Base-by-base conservation (phyloP, 2,888 invertebrate species). In the Hirtodrosophila alboralis region DNA sequence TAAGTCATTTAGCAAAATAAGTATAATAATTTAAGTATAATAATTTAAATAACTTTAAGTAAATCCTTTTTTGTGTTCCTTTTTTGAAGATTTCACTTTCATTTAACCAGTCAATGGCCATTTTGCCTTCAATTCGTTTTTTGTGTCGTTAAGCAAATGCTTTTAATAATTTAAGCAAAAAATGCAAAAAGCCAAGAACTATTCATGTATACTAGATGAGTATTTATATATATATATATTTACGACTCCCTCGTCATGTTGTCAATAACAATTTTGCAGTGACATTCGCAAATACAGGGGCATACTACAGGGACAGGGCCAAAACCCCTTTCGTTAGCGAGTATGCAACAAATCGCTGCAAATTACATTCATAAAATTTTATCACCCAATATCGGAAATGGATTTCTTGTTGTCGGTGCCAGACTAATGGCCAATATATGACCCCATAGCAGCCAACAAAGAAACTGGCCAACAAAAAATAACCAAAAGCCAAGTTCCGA, bases 301-400 rank as follows among this genome's bases (percentile, higher is more conserved):
- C 18, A 23, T 3, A 1, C 1, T 18, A 23, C 28, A 12, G 30
- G 13, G 28, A 36, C 16, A 10, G 28, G n/a, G n/a, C n/a, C 30
- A 40, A 31, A 40, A 56, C 60, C 76, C 74, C 53, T 36, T 60
- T 53, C 40, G 31, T 1, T n/a, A 13, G 40, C 21, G 70, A 64
- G 61, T 65, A 71, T 69, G 69, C 80, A 84, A 83, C 83, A 83
- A 83, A 83, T 83, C 86, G 85, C 87, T 81, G 84, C 86, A 86
- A 83, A 83, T 83, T 86, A 66, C 84, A 69, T 67, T 60, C 84
- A 84, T 83, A 83, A 83, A 83, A 81, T 83, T 83, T 86, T 83
- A 83, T 83, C 86, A 78, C 83, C 83, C 79, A 86, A 83, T 86
- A 83, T 86, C 85, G 86, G 83, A 83, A 83, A 83, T 83, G 83